Base-by-base conservation (phyloP, 1,140 invertebrate genomes). In the Heliconius melpomene region DNA sequence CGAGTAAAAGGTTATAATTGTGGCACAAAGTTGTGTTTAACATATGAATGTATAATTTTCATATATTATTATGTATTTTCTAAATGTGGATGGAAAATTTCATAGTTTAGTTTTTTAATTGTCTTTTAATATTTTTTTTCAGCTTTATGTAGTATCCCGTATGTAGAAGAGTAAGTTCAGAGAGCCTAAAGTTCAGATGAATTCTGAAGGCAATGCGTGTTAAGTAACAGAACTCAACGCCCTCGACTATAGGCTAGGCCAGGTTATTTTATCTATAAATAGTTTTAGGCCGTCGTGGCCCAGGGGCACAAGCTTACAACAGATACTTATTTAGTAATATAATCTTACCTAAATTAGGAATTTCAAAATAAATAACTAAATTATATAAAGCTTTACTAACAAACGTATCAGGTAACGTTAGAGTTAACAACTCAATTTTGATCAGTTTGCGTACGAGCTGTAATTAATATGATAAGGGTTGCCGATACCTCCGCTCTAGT, bases 391-490 rank as follows among this genome's bases (percentile, higher is more conserved):
- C 26, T 13, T 29, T 18, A 66, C 26, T 66, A 66, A 66, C 23
- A 66, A 66, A 26, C 11, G 13, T 66, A 66, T 66, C 60, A 29
- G 3, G 23, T 66, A 23, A 26, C 26, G n/a, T 6, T 29, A 7
- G 11, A 3, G 23, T 66, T 13, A 29, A 5, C 13, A 66, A 66
- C 60, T 66, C 60, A 26, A 66, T 50, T 46, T 70, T 50, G n/a
- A 76, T 76, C 60, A 29, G 11, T 76, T 76, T 70, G 23, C 26
- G 60, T 66, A 29, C 26, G 26, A 66, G 60, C 7, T 29, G 38
- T 70, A 29, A 71, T 77, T 50, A 70, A 77, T 26, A 46, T 77
- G 57, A 70, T 40, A 60, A 77, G 75, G 60, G 75, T 77, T 40
- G 36, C 32, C 71, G 3, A 72, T 72, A 40, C 20, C 29, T 26